A percentile compares a stretch with the other conserved stretches of the same genome.
phyloP scores from a whole-genome alignment of 1,140 invertebrate genomes.

The Drosophila prosaltans region DNA sequence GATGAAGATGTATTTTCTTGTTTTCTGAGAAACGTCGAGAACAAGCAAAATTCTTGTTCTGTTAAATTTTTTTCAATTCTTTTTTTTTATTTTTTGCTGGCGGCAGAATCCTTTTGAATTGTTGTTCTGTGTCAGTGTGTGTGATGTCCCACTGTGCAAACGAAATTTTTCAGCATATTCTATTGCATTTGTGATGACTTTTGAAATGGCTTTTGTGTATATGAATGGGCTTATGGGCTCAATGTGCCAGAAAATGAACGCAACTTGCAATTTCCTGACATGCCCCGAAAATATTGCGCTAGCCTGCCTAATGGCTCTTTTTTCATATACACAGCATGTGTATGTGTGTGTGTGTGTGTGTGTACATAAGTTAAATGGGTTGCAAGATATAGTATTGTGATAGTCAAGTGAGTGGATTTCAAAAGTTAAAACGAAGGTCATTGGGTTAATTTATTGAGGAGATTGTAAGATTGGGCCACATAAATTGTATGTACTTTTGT shows the following conservation, averaged over 20 bases:
- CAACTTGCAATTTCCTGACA: constrained; percentile 46
- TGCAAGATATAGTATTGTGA: constrained; percentile 9
- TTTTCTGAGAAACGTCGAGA: constrained; percentile 54
- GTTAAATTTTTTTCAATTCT: neutral
- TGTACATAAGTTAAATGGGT: constrained; percentile 16
- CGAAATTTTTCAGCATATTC: constrained; percentile 54
- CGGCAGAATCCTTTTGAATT: constrained; percentile 57
- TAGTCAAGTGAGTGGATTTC: constrained; percentile 19
- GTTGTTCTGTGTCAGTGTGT: neutral
- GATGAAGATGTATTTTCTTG: constrained; percentile 53
- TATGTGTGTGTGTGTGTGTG: constrained; percentile 4
- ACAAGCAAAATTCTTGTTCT: constrained; percentile 59
- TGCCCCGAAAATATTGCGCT: constrained; percentile 31
- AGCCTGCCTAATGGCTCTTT: constrained; percentile 13
- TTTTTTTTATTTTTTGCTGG: constrained; percentile 26
- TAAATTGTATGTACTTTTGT: neutral
- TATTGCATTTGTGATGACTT: constrained; percentile 66
- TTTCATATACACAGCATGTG: constrained; percentile 6
- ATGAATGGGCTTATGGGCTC: constrained; percentile 32
- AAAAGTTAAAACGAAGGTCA: constrained; percentile 33
- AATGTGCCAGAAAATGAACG: constrained; percentile 44
- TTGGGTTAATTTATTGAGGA: constrained; percentile 27
- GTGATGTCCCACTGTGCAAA: constrained; percentile 54
- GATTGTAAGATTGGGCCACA: constrained; percentile 27
- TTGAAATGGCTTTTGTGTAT: constrained; percentile 28